Evolutionary conservation across 2,113 vertebrate genomes (phyloP).

Genomic region (Heterotilapia buettikoferi): DNA sequence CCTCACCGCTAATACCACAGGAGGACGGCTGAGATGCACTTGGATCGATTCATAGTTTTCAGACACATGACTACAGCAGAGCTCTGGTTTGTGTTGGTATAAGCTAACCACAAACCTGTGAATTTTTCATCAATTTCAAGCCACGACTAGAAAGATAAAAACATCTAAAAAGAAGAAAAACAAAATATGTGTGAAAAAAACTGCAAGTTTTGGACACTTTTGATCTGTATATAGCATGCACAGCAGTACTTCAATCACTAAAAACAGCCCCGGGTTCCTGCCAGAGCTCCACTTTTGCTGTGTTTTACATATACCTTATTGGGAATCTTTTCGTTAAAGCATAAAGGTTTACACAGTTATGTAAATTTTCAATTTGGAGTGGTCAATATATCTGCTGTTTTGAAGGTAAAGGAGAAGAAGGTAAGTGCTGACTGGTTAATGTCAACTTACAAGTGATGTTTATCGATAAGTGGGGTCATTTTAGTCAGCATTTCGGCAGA

Average conservation of each 20-base stretch:
- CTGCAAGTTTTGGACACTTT: neutral
- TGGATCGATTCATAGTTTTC: neutral
- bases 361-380: neutral
- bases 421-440: neutral
- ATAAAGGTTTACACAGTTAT: neutral
- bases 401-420: neutral
- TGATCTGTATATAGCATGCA: neutral
- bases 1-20: neutral
- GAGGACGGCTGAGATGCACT: neutral
- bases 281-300: neutral
- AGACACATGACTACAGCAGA: neutral
- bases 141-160: neutral
- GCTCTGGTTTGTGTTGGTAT: neutral
- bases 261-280: neutral
- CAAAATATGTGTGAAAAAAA: neutral
- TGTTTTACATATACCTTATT: neutral
- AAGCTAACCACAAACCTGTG: neutral
- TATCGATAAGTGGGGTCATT: neutral
- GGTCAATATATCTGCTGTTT: neutral
- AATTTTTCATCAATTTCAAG: neutral
- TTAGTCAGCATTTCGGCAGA: neutral
- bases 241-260: neutral
- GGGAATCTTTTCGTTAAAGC: neutral
- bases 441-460: rapidly evolving
- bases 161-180: neutral